A percentile compares a stretch with the other conserved stretches of the same genome.
Evolutionary conservation across 2,888 invertebrate genomes (phyloP).

Genomic region (Agonopterix heracliana): DNA sequence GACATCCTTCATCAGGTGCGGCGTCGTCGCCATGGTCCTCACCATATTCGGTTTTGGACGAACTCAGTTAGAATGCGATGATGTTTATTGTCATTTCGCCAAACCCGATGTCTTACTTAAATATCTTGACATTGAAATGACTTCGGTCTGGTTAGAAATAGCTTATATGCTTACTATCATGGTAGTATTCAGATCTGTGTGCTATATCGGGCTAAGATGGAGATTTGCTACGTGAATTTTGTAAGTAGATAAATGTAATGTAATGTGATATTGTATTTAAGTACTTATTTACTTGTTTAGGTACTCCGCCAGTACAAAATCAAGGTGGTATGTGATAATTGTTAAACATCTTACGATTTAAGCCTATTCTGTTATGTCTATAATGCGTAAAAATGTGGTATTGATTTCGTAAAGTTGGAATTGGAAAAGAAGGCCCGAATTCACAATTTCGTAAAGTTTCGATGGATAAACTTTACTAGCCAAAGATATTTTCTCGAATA

Average conservation of each 20-base stretch:
- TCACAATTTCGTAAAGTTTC: too few species aligned
- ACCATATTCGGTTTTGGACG: constrained; percentile 79
- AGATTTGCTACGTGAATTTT: constrained; percentile 67
- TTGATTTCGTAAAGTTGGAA: neutral
- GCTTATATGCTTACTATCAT: constrained; percentile 66
- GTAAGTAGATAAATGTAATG: constrained; percentile 1
- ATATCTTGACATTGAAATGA: constrained; percentile 76
- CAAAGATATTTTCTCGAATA: too few species aligned
- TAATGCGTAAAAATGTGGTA: neutral
- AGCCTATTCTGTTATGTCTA: neutral
- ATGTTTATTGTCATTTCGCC: constrained; percentile 80
- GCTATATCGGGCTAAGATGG: constrained; percentile 75
- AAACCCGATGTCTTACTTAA: constrained; percentile 78
- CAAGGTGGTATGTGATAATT: constrained; percentile 17
- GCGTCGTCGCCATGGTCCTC: constrained; percentile 78
- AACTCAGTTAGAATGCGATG: constrained; percentile 72
- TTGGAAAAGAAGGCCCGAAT: too few species aligned
- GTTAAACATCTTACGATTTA: constrained; percentile 2
- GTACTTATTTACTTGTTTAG: constrained; percentile 8
- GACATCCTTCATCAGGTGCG: constrained; percentile 80
- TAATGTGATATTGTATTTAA: constrained; percentile 12
- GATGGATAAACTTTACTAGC: too few species aligned
- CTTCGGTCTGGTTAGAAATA: constrained; percentile 76
- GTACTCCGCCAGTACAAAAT: constrained; percentile 16
- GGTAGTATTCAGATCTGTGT: constrained; percentile 73